Conservation (phyloP, 2,113 vertebrate genomes). For the Capra hircus region DNA sequence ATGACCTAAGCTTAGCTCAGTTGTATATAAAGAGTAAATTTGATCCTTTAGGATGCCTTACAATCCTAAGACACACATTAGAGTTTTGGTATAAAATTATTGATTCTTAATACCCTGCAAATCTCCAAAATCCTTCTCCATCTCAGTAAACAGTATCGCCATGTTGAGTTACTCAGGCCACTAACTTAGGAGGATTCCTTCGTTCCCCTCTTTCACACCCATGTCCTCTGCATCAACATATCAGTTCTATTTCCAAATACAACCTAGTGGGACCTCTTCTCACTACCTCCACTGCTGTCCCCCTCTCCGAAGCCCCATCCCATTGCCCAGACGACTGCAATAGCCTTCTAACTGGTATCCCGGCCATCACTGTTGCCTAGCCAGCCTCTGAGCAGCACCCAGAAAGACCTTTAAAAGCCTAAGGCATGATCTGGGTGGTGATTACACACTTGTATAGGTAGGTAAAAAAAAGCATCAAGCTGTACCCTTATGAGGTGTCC, state of each 20-base stretch:
- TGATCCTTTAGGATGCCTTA: not conserved
- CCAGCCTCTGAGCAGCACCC: not conserved
- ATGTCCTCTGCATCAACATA: not conserved
- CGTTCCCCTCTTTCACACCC: not conserved
- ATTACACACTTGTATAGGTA: not conserved
- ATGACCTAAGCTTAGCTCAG: not conserved
- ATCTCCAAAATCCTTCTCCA: not conserved
- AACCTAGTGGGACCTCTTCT: not conserved
- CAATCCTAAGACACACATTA: not conserved
- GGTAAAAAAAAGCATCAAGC: not conserved
- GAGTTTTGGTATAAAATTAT: not conserved
- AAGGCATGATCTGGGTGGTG: not conserved
- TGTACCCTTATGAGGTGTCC: not conserved
- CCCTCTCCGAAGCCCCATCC: not conserved
- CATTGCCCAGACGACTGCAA: not conserved
- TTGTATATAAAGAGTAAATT: not conserved
- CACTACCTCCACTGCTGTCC: not conserved
- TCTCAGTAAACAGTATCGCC: not conserved
- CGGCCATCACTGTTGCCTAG: not conserved
- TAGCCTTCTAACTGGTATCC: not conserved
- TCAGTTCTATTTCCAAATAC: not conserved
- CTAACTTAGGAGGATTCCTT: not conserved
- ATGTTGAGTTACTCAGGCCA: not conserved
- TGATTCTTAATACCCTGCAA: not conserved
- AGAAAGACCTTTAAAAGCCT: not conserved